These are phyloP conservation scores for Spisula solida DNA, from an alignment of 2,888 invertebrate species.

Conservation along the genomic window DNA sequence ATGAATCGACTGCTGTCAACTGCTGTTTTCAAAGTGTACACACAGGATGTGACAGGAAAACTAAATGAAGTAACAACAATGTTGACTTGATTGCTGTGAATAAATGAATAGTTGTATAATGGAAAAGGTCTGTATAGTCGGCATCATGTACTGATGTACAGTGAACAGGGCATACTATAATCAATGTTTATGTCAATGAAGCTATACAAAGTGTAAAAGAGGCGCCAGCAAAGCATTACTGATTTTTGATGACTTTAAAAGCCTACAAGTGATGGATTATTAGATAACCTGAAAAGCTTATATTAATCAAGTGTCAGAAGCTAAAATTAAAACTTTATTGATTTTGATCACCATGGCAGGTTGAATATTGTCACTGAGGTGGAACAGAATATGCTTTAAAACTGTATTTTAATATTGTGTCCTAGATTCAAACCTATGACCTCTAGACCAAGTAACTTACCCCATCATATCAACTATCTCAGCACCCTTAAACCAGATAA, in stretches of 20 bases:
- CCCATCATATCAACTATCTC: no score
- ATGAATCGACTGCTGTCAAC: conserved; percentile 17
- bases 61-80: neutral
- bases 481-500: no score
- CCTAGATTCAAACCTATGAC: no score
- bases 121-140: conserved; percentile 1
- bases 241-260: neutral
- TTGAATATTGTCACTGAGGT: no score
- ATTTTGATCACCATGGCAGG: no score
- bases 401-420: no score
- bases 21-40: neutral
- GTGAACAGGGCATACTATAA: neutral
- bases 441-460: no score
- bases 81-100: conserved; percentile 20
- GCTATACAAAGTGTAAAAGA: neutral
- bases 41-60: conserved; percentile 19
- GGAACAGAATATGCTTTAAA: no score
- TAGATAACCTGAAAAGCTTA: neutral
- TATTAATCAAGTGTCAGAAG: no score
- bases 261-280: neutral
- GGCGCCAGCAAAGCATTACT: neutral
- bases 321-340: no score
- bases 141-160: neutral
- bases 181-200: neutral
- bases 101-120: neutral